Base-by-base conservation (phyloP, 2,888 invertebrate genomes). In the Platerodrilus igneus region DNA sequence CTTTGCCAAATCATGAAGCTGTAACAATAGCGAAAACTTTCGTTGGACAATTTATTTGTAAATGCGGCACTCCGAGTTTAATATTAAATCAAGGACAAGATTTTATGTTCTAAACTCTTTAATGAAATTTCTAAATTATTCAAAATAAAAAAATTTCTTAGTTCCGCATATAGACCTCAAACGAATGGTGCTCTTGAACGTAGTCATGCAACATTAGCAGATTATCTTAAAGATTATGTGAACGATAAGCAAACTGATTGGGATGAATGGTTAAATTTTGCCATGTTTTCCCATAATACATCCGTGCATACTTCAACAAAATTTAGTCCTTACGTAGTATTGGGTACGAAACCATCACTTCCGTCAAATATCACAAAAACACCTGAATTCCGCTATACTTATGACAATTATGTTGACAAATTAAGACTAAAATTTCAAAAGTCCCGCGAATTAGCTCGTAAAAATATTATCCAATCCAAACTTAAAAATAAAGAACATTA, bases 1-100 rank as follows among this genome's bases (percentile, higher is more conserved):
- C 60, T 1, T 45, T 66, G 4, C 52, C 50, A 3, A 59, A 64
- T 50, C 52, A 56, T 11, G 58, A 61, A 50, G 55, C 65, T 1
- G 14, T 18, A 21, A 63, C 60, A 0, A 48, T 64, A 4, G 62
- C 62, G 1, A 49, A 48, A 34, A 45, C 19, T 20, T 48, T 57
- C 5, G 47, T 45, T 9, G 19, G 27, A 20, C 9, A 51, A 28
- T 41, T 52, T 13, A 47, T 60, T 40, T 44, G 51, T 50, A 31
- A 50, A 47, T 47, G 51, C 33, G 48, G 50, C 1, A 41, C 41
- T 1, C 51, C 50, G 0, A 15, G 19, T 19, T 28, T 31, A 32
- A 21, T 50, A n/a, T 13, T 51, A 7, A 38, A 50, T 22, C 46
- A 49, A 40, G 47, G 52, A 11, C 21, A 22, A 17, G 51, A 56